Percentiles rank a stretch among this genome's conserved stretches.
phyloP scores from a whole-genome alignment of 2,113 vertebrate species.

The Cyanistes caeruleus region DNA sequence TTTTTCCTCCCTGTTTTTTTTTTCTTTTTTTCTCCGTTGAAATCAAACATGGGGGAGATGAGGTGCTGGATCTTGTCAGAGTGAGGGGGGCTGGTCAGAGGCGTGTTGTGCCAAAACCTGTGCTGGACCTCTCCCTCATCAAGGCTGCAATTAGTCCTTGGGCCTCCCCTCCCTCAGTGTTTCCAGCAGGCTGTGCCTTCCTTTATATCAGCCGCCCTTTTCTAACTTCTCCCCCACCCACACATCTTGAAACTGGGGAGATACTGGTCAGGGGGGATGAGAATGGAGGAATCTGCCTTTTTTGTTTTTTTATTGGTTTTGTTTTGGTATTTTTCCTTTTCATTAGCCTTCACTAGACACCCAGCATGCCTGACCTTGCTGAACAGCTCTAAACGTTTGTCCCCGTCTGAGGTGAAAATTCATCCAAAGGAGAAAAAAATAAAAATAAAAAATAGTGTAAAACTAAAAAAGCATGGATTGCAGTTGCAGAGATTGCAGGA shows the following conservation, averaged over 20 bases:
- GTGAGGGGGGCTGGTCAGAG: background rate
- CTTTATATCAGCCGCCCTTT: background rate
- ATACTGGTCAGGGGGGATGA: background rate
- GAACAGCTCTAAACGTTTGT: background rate
- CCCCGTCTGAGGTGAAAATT: background rate
- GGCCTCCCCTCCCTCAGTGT: background rate
- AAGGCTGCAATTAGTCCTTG: background rate
- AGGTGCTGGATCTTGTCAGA: slow-evolving; percentile 45
- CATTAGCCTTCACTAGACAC: background rate
- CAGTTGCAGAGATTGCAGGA: background rate
- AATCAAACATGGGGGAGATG: background rate
- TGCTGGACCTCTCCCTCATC: background rate
- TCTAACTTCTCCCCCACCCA: background rate
- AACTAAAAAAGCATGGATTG: background rate
- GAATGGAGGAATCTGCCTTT: background rate
- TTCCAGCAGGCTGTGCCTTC: background rate
- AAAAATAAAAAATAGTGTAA: rapidly evolving
- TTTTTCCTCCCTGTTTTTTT: background rate
- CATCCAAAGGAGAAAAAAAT: background rate
- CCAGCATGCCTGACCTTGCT: rapidly evolving
- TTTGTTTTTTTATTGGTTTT: background rate
- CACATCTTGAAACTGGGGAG: slow-evolving; percentile 12
- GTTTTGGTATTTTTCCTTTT: background rate
- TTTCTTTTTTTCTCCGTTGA: background rate
- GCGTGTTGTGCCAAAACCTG: slow-evolving; percentile 45